Base-by-base conservation (phyloP, 2,888 invertebrate genomes). In the Ischnus inquisitorius region DNA sequence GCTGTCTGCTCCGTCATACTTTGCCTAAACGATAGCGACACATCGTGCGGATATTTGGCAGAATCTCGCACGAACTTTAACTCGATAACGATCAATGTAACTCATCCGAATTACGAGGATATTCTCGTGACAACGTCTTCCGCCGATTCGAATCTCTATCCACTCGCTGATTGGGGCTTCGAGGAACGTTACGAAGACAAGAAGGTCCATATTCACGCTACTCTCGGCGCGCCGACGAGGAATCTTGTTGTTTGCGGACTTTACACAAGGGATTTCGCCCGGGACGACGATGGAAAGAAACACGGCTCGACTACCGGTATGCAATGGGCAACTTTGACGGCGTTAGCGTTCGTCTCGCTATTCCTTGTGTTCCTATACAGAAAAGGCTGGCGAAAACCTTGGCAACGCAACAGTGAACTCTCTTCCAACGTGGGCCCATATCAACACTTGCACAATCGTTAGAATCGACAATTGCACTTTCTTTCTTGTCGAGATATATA, bases 1-100 rank as follows among this genome's bases (percentile, higher is more conserved):
- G 89, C 91, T 54, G 84, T 90, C 1, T 94, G 94, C 81, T 91
- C 89, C 1, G 67, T 94, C 14, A 84, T 93, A 34, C 90, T 92
- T 65, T 93, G 93, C 80, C 76, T 88, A 0, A 88, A 90, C 71
- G 86, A 90, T 0, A 88, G 90, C 1, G 14, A 91, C 0, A 68
- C 46, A 1, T 92, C 93, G 2, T 94, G 93, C 62, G 87, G 86
- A 77, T 74, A 77, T 25, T 67, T 79, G 6, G 14, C 41, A 28
- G 57, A 65, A 3, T 88, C 90, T 0, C 25, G 65, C 3, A 88
- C 84, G 0, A 82, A 48, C 0, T 91, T 92, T 43, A 74, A 57
- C 0, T 22, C 39, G 12, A 83, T 92, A 8, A 71, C 81, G 14
- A 88, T 92, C 46, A 79, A 79, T 14, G 86, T 86, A 25, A 88